Percentiles rank a stretch among this genome's conserved stretches.
phyloP scores from a whole-genome alignment of 2,113 vertebrate species.

The Callocephalon fimbriatum region DNA sequence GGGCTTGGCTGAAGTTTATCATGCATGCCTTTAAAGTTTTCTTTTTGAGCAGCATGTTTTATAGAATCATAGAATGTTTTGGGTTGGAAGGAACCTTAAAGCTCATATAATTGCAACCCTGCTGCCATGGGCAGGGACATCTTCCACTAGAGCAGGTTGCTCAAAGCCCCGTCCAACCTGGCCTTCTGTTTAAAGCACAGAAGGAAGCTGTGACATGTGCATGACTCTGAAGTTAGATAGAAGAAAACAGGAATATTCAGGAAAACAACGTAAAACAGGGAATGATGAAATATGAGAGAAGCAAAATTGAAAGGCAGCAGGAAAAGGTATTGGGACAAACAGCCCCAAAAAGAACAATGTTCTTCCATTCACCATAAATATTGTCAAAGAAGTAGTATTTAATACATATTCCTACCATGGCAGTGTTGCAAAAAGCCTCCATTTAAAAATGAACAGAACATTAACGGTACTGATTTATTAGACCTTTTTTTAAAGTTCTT shows the following conservation, averaged over 20 bases:
- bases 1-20: background rate
- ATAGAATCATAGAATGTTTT: background rate
- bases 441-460: background rate
- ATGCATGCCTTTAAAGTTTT: background rate
- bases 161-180: background rate
- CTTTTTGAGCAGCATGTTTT: background rate
- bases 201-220: background rate
- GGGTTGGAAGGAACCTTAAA: background rate
- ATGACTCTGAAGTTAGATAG: background rate
- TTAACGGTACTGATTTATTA: background rate
- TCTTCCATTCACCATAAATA: background rate
- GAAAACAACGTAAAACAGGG: background rate
- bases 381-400: background rate
- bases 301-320: background rate
- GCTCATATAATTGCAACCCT: background rate
- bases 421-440: background rate
- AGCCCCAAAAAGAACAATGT: background rate
- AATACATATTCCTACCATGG: fast-evolving
- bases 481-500: background rate
- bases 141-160: background rate
- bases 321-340: background rate
- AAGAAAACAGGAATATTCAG: background rate
- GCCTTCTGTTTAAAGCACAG: background rate
- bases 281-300: fast-evolving
- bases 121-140: background rate